Percentiles rank a stretch among this genome's conserved stretches.
These are phyloP conservation scores for Aquatica leii DNA, from an alignment of 2,888 invertebrate species.

Conservation along the genomic window DNA sequence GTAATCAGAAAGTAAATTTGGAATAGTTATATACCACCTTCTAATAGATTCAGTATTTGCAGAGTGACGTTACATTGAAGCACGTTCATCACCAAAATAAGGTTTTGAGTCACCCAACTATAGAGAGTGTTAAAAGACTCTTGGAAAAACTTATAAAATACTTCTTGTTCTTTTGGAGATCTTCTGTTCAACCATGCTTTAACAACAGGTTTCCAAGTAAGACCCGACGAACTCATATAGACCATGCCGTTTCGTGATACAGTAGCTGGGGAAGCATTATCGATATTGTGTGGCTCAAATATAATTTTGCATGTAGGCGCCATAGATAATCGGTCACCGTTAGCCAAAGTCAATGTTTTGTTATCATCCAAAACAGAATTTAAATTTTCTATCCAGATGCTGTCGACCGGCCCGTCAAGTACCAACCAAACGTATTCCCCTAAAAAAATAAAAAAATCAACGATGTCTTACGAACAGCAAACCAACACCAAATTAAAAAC, in stretches of 20 bases:
- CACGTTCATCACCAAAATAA: conserved; percentile 83
- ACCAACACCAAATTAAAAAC: too few relatives aligned
- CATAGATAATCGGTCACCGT: conserved; percentile 95
- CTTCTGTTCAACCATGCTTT: conserved; percentile 82
- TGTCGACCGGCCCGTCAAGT: conserved; percentile 95
- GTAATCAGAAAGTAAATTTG: too few relatives aligned
- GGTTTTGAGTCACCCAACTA: conserved; percentile 86
- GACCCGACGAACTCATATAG: conserved; percentile 96
- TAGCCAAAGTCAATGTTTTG: conserved; percentile 92
- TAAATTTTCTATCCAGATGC: conserved; percentile 98
- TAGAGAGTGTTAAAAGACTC: conserved; percentile 77
- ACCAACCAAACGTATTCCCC: conserved; percentile 93
- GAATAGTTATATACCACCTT: conserved; percentile 64
- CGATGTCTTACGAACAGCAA: background rate
- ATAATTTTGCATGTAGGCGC: conserved; percentile 93
- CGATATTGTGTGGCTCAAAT: conserved; percentile 97
- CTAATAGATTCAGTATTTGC: conserved; percentile 84
- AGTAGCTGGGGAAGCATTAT: conserved; percentile 97
- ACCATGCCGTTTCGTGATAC: conserved; percentile 79
- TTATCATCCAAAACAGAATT: conserved; percentile 98
- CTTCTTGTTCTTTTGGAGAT: conserved; percentile 64
- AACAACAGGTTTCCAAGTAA: conserved; percentile 92
- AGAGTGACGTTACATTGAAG: conserved; percentile 90
- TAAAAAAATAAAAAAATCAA: conserved; percentile 46
- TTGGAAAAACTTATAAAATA: conserved; percentile 79